phyloP scores from a whole-genome alignment of 1,140 invertebrate genomes.

The Polypedilum vanderplanki region DNA sequence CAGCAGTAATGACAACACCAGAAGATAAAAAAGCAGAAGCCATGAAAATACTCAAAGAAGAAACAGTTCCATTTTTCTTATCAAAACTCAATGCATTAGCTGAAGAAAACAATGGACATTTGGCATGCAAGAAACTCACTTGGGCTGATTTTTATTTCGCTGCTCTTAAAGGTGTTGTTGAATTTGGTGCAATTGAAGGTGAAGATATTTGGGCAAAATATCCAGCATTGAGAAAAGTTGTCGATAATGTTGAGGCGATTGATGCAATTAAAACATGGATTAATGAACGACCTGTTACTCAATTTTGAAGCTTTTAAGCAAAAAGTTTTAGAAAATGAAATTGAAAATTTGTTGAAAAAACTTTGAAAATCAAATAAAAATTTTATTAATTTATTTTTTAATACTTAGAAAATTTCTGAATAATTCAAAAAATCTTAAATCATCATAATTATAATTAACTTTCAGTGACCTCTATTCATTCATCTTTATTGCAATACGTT shows the following conservation, averaged over 20 bases:
- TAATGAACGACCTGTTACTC: slow-evolving; percentile 51
- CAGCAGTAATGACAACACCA: slow-evolving; percentile 44
- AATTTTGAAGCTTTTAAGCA: no score
- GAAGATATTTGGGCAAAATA: slow-evolving; percentile 51
- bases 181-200: slow-evolving; percentile 46
- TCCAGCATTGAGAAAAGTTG: slow-evolving; percentile 50
- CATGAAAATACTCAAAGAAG: slow-evolving; percentile 33
- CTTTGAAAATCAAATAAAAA: no score
- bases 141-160: slow-evolving; percentile 61
- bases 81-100: slow-evolving; percentile 45
- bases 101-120: slow-evolving; percentile 45
- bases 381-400: no score
- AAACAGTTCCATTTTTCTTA: slow-evolving; percentile 46
- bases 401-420: no score
- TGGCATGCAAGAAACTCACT: slow-evolving; percentile 49
- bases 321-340: no score
- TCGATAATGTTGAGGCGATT: slow-evolving; percentile 48
- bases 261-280: slow-evolving; percentile 60
- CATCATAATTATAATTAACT: no score
- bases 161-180: slow-evolving; percentile 53
- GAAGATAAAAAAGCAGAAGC: slow-evolving; percentile 46
- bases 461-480: no score
- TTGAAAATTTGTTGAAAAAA: no score
- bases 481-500: no score
- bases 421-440: no score